Percentiles rank a stretch among this genome's conserved stretches.
Evolutionary conservation across 2,113 vertebrate genomes (phyloP).

Genomic region (Mandrillus leucophaeus): DNA sequence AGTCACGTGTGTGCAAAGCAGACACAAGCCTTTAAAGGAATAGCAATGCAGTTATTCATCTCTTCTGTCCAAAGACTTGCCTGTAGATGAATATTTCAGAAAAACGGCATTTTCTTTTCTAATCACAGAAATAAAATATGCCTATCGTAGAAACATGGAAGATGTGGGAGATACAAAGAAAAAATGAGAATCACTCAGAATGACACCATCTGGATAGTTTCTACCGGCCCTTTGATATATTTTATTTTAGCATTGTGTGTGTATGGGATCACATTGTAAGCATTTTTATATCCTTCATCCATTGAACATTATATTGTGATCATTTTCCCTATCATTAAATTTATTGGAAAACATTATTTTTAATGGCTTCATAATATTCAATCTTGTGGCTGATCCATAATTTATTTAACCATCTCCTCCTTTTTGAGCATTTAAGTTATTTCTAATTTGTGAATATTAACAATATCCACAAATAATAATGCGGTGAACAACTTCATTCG

Average conservation of each 20-base stretch:
- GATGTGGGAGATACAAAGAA: neutral
- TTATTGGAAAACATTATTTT: conserved; percentile 75
- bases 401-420: conserved; percentile 56
- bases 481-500: neutral
- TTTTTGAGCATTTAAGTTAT: conserved; percentile 44
- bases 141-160: neutral
- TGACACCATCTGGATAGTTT: neutral
- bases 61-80: conserved; percentile 1
- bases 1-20: neutral
- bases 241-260: conserved; percentile 38
- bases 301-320: conserved; percentile 47
- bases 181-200: neutral
- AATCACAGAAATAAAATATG: neutral
- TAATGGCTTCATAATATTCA: conserved; percentile 73
- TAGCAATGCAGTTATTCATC: neutral
- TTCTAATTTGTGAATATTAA: conserved; percentile 36
- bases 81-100: conserved; percentile 11
- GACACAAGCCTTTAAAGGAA: neutral
- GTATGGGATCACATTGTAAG: neutral
- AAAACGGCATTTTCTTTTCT: neutral
- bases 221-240: neutral
- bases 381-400: conserved; percentile 50
- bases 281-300: conserved; percentile 55
- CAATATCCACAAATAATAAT: conserved; percentile 27
- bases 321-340: conserved; percentile 76